These are phyloP conservation scores for Fistularia tabacaria DNA, from an alignment of 2,797 vertebrate species.

Conservation along the genomic window DNA sequence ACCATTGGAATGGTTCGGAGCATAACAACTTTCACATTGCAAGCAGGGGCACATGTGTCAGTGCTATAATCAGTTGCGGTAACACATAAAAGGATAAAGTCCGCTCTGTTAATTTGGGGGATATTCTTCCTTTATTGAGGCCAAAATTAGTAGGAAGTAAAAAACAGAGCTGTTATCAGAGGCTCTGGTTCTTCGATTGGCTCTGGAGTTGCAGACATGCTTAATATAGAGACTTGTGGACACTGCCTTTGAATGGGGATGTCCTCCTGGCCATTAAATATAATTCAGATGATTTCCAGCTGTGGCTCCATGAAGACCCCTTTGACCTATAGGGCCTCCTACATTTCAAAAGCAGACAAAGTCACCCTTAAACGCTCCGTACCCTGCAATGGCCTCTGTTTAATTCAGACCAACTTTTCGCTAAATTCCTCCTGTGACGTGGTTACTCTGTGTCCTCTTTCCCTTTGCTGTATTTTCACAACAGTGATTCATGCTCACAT, in stretches of 20 bases:
- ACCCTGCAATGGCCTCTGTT: no score
- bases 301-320: slow-evolving; percentile 1
- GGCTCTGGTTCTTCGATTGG: slow-evolving; percentile 22
- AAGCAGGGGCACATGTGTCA: slow-evolving; percentile 22
- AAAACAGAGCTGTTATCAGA: no score
- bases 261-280: slow-evolving; percentile 21
- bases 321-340: slow-evolving; percentile 13
- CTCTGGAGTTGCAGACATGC: slow-evolving; percentile 10
- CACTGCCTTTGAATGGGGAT: slow-evolving; percentile 15
- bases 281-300: slow-evolving; percentile 39
- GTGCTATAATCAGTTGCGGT: not conserved
- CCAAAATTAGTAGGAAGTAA: no score
- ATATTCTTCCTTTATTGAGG: no score
- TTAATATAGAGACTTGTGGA: slow-evolving; percentile 13
- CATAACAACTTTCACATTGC: slow-evolving; percentile 36
- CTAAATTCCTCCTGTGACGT: slow-evolving; percentile 7
- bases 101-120: no score
- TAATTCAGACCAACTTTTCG: no score
- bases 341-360: slow-evolving; percentile 12
- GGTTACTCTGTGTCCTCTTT: slow-evolving; percentile 22
- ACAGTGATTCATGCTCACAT: not conserved
- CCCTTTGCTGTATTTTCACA: not conserved
- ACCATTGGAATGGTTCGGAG: slow-evolving; percentile 13
- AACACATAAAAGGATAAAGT: no score
- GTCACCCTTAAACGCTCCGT: not conserved